phyloP scores from a whole-genome alignment of 2,888 invertebrate species.

The Aromia moschata region DNA sequence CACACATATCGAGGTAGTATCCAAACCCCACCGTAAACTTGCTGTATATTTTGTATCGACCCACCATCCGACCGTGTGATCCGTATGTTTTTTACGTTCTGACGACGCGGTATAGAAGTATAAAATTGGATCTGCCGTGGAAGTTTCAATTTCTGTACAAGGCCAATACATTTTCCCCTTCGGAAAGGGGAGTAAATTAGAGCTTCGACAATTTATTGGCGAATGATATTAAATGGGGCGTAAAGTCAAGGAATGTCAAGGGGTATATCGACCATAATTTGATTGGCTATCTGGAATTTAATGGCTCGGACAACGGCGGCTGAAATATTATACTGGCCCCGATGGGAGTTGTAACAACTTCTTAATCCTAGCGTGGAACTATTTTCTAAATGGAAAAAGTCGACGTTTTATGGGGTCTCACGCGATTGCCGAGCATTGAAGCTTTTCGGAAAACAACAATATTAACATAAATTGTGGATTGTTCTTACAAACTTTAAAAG shows the following conservation, averaged over 20 bases:
- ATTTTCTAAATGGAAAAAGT: too few species aligned
- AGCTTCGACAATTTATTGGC: conserved; percentile 21
- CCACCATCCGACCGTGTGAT: too few species aligned
- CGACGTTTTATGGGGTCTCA: too few species aligned
- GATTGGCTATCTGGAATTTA: conserved; percentile 24
- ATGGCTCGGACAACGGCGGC: conserved; percentile 9
- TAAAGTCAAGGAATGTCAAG: conserved; percentile 20
- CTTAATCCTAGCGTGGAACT: too few species aligned
- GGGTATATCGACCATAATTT: conserved; percentile 24
- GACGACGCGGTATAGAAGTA: background rate
- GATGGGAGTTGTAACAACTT: too few species aligned
- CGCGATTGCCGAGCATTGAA: too few species aligned
- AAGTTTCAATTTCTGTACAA: conserved; percentile 12
- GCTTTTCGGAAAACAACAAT: too few species aligned
- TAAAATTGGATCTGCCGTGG: background rate
- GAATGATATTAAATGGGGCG: conserved; percentile 23
- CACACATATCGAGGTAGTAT: too few species aligned
- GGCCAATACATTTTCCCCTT: conserved; percentile 5
- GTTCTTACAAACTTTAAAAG: too few species aligned
- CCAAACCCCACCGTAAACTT: too few species aligned
- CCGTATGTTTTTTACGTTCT: background rate
- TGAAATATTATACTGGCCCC: background rate
- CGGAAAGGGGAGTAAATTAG: conserved; percentile 10
- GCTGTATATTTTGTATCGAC: too few species aligned
- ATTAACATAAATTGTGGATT: too few species aligned